Base-by-base conservation (phyloP, 1,140 invertebrate genomes). In the Bombus sylvicola region DNA sequence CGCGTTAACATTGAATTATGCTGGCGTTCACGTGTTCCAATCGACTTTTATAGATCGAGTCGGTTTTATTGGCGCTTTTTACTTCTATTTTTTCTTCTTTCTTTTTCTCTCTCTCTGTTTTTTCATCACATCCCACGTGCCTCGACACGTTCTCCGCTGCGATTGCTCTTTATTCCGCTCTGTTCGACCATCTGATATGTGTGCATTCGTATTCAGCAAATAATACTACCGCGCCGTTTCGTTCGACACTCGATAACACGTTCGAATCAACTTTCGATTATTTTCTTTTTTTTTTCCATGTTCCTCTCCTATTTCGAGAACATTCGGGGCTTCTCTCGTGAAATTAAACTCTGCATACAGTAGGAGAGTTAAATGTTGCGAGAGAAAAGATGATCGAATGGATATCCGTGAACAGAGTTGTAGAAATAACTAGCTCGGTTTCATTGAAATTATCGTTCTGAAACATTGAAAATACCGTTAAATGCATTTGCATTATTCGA, bases 31-130 rank as follows among this genome's bases (percentile, higher is more conserved):
- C 82, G 53, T 59, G 39, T 79, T 39, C 37, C 9, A 22, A 37
- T 71, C 82, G 66, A 82, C 75, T 64, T 88, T 28, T 53, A 83
- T 76, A 62, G 53, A 79, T 64, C 68, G 75, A 69, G 64, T 53
- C 28, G 25, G 57, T 62, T 57, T 77, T 34, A 28, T 69, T 47
- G 22, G 9, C 43, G 5, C 6, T n/a, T 53, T 47, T 43, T 2
- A 25, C 68, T 41, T 34, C 12, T n/a, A 15, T 34, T 43, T 22
- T 59, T 47, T 41, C 47, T 22, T 28, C 28, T 77, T 34, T 57
- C 15, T n/a, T 8, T 66, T 18, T 25, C n/a, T 12, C 34, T 34
- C 41, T 13, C 41, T 13, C 10, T 25, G 10, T 39, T 34, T 41
- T 75, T 47, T 13, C 28, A 41, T 31, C n/a, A n/a, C 53, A 28